Percentiles rank a stretch among this genome's conserved stretches.
phyloP scores from a whole-genome alignment of 2,113 vertebrate species.

The Oceanodroma tethys region DNA sequence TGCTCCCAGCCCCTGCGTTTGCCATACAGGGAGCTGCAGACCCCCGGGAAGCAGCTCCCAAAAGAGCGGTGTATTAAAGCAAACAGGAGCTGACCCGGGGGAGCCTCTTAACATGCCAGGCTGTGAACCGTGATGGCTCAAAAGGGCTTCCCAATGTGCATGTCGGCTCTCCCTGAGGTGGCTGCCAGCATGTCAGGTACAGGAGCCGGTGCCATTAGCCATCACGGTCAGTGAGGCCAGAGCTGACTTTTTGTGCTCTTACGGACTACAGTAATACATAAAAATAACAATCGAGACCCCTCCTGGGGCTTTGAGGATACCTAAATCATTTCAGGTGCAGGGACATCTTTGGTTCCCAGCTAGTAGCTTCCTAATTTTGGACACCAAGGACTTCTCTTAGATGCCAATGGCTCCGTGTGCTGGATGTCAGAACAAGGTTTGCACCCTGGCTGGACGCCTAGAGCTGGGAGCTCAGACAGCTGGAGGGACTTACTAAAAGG shows the following conservation, averaged over 20 bases:
- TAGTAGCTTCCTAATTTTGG: not conserved
- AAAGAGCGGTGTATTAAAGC: not conserved
- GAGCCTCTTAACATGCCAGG: not conserved
- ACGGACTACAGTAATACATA: rapidly evolving
- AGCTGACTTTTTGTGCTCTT: not conserved
- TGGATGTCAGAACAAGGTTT: not conserved
- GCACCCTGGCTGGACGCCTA: not conserved
- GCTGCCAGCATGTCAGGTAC: not conserved
- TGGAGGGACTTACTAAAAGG: not conserved
- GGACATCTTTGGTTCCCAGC: not conserved
- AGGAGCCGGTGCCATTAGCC: not conserved
- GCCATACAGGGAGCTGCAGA: not conserved
- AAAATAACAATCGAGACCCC: not conserved
- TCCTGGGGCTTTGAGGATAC: not conserved
- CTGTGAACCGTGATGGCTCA: not conserved
- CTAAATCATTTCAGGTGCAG: not conserved
- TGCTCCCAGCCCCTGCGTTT: not conserved
- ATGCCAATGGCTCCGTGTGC: rapidly evolving
- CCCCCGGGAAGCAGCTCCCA: not conserved
- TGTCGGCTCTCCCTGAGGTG: rapidly evolving
- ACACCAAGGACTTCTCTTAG: not conserved
- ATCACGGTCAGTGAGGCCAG: not conserved
- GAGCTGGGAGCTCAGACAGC: not conserved
- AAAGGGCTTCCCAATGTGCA: not conserved
- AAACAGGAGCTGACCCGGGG: not conserved